Conservation (phyloP, 2,113 vertebrate species). For the Tonatia bakeri region DNA sequence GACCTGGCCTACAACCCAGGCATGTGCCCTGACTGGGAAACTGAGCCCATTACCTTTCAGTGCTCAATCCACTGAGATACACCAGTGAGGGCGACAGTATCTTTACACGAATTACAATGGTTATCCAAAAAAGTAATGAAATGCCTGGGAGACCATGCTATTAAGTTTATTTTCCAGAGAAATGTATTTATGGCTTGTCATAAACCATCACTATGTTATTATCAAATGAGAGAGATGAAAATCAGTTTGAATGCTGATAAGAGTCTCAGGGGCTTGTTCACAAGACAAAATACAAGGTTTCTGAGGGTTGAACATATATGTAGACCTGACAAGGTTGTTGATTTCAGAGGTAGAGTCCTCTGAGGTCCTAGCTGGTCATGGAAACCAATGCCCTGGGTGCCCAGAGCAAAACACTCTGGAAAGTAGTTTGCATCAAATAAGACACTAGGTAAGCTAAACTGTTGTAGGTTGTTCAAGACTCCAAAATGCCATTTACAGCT, state of each 20-base stretch:
- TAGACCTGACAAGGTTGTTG: no score
- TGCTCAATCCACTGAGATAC: no score
- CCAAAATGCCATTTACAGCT: constrained; percentile 17
- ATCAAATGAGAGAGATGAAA: no score
- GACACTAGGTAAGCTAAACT: constrained; percentile 34
- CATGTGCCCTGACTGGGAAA: no score
- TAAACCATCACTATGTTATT: no score
- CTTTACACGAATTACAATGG: constrained; percentile 16
- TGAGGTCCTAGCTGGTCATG: not conserved
- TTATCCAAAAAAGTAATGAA: not conserved
- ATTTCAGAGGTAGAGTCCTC: constrained; percentile 23
- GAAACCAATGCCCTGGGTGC: constrained; percentile 2
- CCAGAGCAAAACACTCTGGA: constrained; percentile 23
- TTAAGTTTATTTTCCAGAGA: not conserved
- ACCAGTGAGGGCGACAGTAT: not conserved
- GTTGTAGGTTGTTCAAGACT: not conserved
- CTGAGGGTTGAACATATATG: no score
- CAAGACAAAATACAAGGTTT: no score
- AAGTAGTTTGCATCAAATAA: constrained; percentile 52
- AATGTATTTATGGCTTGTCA: no score
- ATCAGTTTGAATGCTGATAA: no score
- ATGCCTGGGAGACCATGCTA: not conserved
- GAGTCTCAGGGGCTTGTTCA: no score
- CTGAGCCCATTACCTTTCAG: no score
- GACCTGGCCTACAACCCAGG: no score